phyloP scores from a whole-genome alignment of 2,113 vertebrate species.

The Ictalurus punctatus region DNA sequence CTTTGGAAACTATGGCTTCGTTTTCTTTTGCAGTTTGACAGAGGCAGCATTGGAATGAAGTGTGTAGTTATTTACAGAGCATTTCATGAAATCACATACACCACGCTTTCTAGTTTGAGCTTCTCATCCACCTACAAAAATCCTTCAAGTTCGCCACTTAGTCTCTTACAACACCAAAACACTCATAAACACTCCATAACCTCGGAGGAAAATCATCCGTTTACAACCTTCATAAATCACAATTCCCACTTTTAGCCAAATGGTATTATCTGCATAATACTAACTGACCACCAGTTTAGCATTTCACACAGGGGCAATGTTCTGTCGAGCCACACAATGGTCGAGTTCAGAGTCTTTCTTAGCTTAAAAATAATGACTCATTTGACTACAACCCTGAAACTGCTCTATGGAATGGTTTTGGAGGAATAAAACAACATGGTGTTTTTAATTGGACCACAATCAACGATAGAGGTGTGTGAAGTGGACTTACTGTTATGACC shows the following conservation, averaged over 20 bases:
- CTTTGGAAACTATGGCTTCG: constrained; percentile 25
- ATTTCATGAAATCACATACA: constrained; percentile 64
- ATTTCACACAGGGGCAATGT: neutral
- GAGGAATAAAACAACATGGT: neutral
- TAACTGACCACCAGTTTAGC: neutral
- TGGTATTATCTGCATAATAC: neutral
- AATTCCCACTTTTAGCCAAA: neutral
- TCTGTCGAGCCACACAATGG: neutral
- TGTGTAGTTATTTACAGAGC: constrained; percentile 64
- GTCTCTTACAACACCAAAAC: constrained; percentile 38
- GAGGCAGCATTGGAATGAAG: constrained; percentile 45
- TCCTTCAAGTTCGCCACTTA: constrained; percentile 62
- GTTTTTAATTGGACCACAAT: neutral
- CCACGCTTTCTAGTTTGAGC: constrained; percentile 60
- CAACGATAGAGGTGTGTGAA: neutral
- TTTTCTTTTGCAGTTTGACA: constrained; percentile 63
- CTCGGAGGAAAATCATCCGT: neutral
- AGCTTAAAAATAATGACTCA: neutral
- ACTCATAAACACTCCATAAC: neutral
- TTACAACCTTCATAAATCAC: neutral
- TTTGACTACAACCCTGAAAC: neutral
- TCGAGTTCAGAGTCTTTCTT: neutral
- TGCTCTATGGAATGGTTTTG: neutral
- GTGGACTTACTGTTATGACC: neutral
- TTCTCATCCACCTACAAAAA: constrained; percentile 67